A percentile compares a stretch with the other conserved stretches of the same genome.
phyloP scores from a whole-genome alignment of 2,888 invertebrate genomes.

The Chrysopilus asiliformis region DNA sequence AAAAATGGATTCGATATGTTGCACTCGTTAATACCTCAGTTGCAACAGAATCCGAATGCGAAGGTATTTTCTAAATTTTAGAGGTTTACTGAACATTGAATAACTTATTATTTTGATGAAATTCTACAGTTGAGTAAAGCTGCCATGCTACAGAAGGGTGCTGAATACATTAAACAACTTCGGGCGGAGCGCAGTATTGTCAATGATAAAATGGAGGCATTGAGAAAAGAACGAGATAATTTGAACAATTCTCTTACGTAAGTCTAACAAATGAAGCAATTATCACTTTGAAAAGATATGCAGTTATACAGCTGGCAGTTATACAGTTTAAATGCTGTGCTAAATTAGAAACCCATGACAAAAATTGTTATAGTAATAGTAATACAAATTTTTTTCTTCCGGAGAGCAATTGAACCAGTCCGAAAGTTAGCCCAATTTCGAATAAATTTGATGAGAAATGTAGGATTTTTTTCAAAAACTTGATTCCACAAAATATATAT shows the following conservation, averaged over 20 bases:
- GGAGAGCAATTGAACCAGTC: no score
- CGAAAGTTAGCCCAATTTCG: no score
- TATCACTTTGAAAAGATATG: not conserved
- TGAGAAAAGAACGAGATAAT: slow-evolving; percentile 79
- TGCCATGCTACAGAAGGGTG: slow-evolving; percentile 92
- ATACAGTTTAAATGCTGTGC: no score
- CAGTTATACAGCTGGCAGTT: no score
- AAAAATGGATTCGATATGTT: slow-evolving; percentile 93
- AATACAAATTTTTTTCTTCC: no score
- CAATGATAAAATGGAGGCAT: slow-evolving; percentile 78
- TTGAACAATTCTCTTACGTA: slow-evolving; percentile 86
- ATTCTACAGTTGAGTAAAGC: slow-evolving; percentile 71
- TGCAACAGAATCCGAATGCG: slow-evolving; percentile 77
- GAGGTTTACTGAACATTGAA: slow-evolving; percentile 2
- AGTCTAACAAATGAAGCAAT: slow-evolving; percentile 8
- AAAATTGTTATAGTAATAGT: no score
- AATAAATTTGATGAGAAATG: no score
- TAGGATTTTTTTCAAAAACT: no score
- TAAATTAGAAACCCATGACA: no score
- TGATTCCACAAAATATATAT: no score
- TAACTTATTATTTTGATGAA: not conserved
- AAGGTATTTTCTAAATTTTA: slow-evolving; percentile 49
- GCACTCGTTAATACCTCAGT: slow-evolving; percentile 81
- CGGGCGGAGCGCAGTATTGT: slow-evolving; percentile 72
- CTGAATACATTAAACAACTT: slow-evolving; percentile 84